These are phyloP conservation scores for Chelonia mydas DNA, from an alignment of 2,797 vertebrate genomes.

Conservation along the genomic window DNA sequence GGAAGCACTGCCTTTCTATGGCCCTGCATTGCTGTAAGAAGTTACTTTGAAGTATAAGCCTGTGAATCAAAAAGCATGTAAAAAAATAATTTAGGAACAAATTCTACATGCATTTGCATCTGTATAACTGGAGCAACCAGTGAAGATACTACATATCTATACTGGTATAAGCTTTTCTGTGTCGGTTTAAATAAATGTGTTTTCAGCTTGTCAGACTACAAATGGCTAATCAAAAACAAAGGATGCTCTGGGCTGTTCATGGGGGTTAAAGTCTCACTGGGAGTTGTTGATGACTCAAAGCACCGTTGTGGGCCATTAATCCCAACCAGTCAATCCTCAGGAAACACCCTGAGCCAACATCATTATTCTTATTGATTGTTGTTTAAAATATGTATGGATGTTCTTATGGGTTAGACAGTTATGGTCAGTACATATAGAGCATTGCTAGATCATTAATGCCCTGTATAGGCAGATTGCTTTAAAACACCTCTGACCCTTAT, in stretches of 20 bases:
- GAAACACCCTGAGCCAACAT: constrained; percentile 62
- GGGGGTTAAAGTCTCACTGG: constrained; percentile 54
- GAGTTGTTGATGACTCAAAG: constrained; percentile 44
- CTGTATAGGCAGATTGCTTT: constrained; percentile 17
- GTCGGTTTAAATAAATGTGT: constrained; percentile 10
- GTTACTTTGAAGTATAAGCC: constrained; percentile 16
- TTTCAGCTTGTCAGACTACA: neutral
- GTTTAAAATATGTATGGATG: constrained; percentile 45
- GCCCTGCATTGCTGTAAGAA: neutral
- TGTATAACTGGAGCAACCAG: constrained; percentile 18
- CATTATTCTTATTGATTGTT: constrained; percentile 42
- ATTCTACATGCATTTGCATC: neutral
- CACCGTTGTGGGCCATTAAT: constrained; percentile 23
- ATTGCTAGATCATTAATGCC: constrained; percentile 29
- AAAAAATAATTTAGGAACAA: constrained; percentile 47
- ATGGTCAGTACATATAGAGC: constrained; percentile 12
- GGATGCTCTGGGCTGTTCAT: constrained; percentile 21
- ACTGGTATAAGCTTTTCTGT: neutral
- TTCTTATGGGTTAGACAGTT: constrained; percentile 45
- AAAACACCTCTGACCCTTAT: constrained; percentile 18
- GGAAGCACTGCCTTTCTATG: constrained; percentile 70
- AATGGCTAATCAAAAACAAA: constrained; percentile 6
- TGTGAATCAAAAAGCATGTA: constrained; percentile 52
- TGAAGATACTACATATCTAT: constrained; percentile 11
- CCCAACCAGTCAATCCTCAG: constrained; percentile 46